Conservation (phyloP, 2,113 vertebrate species). For the Corythornis cristatus region DNA sequence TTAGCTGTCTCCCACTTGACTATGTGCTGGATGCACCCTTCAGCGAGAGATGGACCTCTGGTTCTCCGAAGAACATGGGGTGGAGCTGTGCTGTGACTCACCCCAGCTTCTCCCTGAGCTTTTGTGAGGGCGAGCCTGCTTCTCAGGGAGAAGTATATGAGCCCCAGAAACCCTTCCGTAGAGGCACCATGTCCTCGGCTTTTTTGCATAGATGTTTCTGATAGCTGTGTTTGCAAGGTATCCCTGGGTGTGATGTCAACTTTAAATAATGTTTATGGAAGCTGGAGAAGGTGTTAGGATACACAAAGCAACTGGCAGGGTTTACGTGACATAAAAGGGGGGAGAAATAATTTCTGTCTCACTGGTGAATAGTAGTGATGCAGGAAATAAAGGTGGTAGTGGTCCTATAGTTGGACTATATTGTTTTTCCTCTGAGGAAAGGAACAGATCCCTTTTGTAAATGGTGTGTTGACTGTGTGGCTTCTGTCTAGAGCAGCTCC, state of each 20-base stretch:
- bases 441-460: not conserved
- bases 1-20: not conserved
- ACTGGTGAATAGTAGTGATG: not conserved
- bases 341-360: not conserved
- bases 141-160: accelerated
- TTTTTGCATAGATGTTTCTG: not conserved
- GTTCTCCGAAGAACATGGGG: not conserved
- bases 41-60: not conserved
- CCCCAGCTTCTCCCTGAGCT: not conserved
- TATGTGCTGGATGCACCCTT: not conserved
- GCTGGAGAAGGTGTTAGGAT: not conserved
- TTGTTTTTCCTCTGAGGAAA: not conserved
- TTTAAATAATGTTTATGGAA: not conserved
- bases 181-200: accelerated
- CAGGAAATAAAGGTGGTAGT: not conserved
- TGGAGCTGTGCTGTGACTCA: not conserved
- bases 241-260: not conserved
- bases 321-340: not conserved
- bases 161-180: not conserved
- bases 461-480: not conserved
- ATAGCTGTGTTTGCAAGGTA: not conserved
- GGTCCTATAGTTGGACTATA: not conserved
- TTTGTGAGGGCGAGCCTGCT: not conserved
- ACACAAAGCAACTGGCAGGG: not conserved
- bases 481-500: not conserved